Conservation (phyloP, 2,113 vertebrate species). For the Brevimyrus niger region DNA sequence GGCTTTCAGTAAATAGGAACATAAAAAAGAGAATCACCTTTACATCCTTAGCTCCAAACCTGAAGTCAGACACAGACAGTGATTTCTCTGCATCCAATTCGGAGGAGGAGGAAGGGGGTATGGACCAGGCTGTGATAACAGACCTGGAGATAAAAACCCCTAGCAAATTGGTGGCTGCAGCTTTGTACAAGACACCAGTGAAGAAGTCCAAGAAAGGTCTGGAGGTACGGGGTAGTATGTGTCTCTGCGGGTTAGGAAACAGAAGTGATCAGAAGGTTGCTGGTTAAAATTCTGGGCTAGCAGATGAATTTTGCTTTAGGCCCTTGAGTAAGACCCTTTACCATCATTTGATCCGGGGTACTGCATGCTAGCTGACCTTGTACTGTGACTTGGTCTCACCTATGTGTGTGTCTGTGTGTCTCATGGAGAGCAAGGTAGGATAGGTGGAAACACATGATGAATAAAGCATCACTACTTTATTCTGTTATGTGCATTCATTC, state of each 20-base stretch:
- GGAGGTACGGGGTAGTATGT: slow-evolving; percentile 41
- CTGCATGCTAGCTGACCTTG: neutral
- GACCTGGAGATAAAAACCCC: slow-evolving; percentile 44
- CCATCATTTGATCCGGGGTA: neutral
- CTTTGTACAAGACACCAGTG: slow-evolving; percentile 57
- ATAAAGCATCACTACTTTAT: neutral
- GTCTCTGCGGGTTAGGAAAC: neutral
- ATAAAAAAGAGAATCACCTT: neutral
- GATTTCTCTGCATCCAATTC: slow-evolving; percentile 79
- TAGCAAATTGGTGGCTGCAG: slow-evolving; percentile 43
- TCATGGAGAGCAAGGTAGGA: neutral
- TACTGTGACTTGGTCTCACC: neutral
- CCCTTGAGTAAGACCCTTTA: neutral
- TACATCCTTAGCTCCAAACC: slow-evolving; percentile 53
- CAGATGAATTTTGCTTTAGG: neutral
- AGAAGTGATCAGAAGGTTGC: neutral
- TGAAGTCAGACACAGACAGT: slow-evolving; percentile 75
- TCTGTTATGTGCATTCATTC: neutral
- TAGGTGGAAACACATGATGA: neutral
- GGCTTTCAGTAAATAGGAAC: neutral
- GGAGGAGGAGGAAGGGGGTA: slow-evolving; percentile 40
- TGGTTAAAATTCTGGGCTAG: neutral
- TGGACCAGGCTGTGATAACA: slow-evolving; percentile 24
- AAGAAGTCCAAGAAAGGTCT: slow-evolving; percentile 61
- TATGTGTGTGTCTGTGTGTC: neutral